phyloP scores from a whole-genome alignment of 2,797 vertebrate species.

The Cetoscarus ocellatus region DNA sequence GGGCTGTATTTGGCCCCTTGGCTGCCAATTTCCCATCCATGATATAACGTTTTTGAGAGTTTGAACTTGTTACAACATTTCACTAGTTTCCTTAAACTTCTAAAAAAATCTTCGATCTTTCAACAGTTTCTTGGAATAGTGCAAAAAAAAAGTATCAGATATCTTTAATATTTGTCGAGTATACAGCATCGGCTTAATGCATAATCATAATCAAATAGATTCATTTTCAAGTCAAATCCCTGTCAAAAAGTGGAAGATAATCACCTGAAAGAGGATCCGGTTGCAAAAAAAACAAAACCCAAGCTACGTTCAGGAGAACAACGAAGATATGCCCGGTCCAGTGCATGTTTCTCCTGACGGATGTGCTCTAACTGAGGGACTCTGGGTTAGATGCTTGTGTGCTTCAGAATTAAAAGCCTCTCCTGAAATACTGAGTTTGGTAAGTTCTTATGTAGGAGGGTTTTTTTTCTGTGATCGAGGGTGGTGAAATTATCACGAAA shows the following conservation, averaged over 20 bases:
- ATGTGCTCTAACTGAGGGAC: neutral
- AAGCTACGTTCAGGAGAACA: neutral
- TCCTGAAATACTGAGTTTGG: neutral
- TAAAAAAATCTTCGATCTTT: no score
- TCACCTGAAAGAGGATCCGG: neutral
- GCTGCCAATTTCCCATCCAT: no score
- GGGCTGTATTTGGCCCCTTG: no score
- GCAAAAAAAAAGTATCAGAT: no score
- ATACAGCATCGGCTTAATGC: no score
- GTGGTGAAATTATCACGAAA: neutral
- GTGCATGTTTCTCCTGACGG: neutral
- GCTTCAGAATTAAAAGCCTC: neutral
- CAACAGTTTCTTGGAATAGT: no score
- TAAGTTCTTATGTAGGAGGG: neutral
- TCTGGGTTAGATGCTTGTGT: neutral
- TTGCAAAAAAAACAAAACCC: neutral
- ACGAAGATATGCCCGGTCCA: neutral
- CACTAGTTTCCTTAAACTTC: no score
- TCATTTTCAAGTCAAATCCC: no score
- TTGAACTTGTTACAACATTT: no score
- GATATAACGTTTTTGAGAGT: no score
- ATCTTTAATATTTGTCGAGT: no score
- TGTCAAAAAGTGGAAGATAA: neutral
- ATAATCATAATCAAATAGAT: neutral
- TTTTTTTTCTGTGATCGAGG: neutral